Evolutionary conservation across 2,113 vertebrate genomes (phyloP).

Genomic region (Camelus dromedarius): DNA sequence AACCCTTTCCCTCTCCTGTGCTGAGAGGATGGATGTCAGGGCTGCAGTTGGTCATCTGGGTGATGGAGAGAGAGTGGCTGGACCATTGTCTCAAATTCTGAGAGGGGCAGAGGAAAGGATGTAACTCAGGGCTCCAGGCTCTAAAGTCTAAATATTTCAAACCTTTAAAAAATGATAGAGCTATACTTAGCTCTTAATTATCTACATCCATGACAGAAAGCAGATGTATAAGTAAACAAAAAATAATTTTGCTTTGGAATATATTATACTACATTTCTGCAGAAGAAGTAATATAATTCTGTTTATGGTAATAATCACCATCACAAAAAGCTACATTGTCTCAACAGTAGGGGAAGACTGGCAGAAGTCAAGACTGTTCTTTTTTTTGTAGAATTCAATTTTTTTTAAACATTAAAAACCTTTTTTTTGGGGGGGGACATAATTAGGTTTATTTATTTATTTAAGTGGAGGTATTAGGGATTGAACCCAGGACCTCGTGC

Average conservation of each 20-base stretch:
- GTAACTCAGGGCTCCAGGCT: neutral
- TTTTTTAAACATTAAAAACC: too few relatives aligned
- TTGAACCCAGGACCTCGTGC: too few relatives aligned
- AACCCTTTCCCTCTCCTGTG: neutral
- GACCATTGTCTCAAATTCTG: neutral
- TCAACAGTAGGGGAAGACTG: neutral
- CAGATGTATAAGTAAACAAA: slow-evolving; percentile 37
- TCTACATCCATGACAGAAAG: slow-evolving; percentile 27
- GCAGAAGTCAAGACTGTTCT: neutral
- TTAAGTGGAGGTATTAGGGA: too few relatives aligned
- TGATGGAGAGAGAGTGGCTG: neutral
- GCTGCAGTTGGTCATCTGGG: neutral
- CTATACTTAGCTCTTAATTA: slow-evolving; percentile 10
- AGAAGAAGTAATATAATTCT: neutral
- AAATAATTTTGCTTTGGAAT: slow-evolving; percentile 33
- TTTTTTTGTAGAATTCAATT: neutral
- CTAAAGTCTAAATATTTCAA: neutral
- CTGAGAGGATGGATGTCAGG: neutral
- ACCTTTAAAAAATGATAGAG: neutral
- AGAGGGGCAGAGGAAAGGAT: neutral
- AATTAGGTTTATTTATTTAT: too few relatives aligned
- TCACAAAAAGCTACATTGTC: neutral
- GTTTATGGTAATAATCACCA: neutral
- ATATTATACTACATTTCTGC: neutral
- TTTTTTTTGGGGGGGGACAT: too few relatives aligned